A percentile compares a stretch with the other conserved stretches of the same genome.
phyloP scores from a whole-genome alignment of 2,888 invertebrate species.

The Lasioglossum marginatum region DNA sequence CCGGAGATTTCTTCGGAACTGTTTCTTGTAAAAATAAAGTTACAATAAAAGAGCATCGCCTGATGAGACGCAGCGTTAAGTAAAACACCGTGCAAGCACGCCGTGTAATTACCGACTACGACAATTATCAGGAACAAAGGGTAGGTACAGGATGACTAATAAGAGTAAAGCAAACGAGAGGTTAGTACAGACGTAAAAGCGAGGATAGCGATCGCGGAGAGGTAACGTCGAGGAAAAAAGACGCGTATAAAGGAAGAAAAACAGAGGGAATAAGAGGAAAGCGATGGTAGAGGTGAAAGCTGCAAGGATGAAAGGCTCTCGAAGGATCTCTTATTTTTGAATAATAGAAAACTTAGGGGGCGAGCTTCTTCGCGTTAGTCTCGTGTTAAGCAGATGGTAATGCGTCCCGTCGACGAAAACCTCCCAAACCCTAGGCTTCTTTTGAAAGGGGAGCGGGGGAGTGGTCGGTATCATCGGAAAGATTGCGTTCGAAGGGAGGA shows the following conservation, averaged over 20 bases:
- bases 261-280: background rate
- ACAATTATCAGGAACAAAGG: background rate
- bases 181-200: background rate
- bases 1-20: too few relatives aligned
- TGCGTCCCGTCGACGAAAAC: background rate
- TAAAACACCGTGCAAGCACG: background rate
- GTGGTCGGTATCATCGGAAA: background rate
- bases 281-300: background rate
- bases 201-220: background rate
- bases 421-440: background rate
- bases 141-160: background rate
- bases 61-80: background rate
- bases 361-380: background rate
- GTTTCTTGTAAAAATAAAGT: background rate
- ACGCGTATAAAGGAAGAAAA: background rate
- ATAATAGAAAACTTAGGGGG: constrained; percentile 1
- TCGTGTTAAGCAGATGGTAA: background rate
- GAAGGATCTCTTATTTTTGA: background rate
- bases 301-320: background rate
- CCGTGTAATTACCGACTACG: background rate
- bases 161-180: background rate
- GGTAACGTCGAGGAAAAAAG: background rate
- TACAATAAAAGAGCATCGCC: background rate
- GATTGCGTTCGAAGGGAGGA: background rate
- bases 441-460: background rate